These are phyloP conservation scores for Anthrax anthrax DNA, from an alignment of 2,888 invertebrate genomes.

Conservation along the genomic window DNA sequence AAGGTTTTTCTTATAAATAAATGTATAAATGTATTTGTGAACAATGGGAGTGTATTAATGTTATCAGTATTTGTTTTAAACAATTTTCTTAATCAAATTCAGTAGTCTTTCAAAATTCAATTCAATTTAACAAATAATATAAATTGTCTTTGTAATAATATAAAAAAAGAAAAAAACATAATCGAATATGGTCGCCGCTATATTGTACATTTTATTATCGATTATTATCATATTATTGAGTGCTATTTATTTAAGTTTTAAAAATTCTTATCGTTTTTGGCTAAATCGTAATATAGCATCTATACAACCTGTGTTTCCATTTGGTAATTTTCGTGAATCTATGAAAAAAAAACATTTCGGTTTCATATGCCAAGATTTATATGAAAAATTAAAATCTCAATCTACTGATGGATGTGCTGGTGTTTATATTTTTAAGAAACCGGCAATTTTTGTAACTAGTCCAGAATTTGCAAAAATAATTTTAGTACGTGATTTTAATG, in stretches of 20 bases:
- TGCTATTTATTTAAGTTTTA: constrained; percentile 2
- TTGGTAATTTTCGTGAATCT: constrained; percentile 9
- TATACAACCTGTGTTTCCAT: constrained; percentile 10
- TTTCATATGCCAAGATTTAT: constrained; percentile 4
- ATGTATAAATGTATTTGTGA: too few species aligned
- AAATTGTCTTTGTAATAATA: too few species aligned
- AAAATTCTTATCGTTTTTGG: constrained; percentile 8
- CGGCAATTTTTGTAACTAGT: constrained; percentile 7
- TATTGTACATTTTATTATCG: neutral
- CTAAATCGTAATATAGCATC: constrained; percentile 8
- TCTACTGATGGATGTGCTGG: constrained; percentile 7
- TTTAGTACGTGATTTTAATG: constrained; percentile 10
- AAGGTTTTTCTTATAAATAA: too few species aligned
- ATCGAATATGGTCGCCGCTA: too few species aligned
- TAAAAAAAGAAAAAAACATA: too few species aligned
- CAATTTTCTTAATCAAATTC: too few species aligned
- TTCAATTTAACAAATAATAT: too few species aligned
- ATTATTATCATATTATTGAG: constrained; percentile 1
- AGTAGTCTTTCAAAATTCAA: too few species aligned
- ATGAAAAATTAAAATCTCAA: constrained; percentile 9
- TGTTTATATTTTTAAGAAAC: constrained; percentile 9
- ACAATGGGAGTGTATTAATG: too few species aligned
- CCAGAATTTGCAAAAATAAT: constrained; percentile 11
- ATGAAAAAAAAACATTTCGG: constrained; percentile 6
- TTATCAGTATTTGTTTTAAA: too few species aligned